Evolutionary conservation across 2,797 vertebrate genomes (phyloP).

Genomic region (Melanogrammus aeglefinus): DNA sequence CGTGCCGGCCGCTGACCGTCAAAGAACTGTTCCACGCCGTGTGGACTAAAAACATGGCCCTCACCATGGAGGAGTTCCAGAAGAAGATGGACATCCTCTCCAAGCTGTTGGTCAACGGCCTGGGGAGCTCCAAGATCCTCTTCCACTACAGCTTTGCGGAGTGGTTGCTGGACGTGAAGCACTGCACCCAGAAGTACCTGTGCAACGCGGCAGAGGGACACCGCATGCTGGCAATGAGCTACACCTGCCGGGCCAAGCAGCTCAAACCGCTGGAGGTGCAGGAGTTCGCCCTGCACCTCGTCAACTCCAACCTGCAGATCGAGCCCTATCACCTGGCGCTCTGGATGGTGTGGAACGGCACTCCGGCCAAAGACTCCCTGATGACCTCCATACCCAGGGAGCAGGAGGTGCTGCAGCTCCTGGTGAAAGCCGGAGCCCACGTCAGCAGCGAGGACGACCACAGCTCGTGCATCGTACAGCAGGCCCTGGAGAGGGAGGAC

Average conservation of each 20-base stretch:
- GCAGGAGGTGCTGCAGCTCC: conserved; percentile 93
- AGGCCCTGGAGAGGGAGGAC: conserved; percentile 94
- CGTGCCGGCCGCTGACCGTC: conserved; percentile 88
- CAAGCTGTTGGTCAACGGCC: conserved; percentile 90
- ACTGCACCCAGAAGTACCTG: conserved; percentile 97
- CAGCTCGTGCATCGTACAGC: conserved; percentile 89
- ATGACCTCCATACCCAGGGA: conserved; percentile 91
- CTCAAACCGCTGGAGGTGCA: conserved; percentile 90
- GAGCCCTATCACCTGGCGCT: conserved; percentile 91
- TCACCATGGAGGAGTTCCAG: conserved; percentile 96
- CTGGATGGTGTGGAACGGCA: conserved; percentile 99
- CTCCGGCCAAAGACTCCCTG: conserved; percentile 92
- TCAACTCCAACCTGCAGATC: conserved; percentile 91
- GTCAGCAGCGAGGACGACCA: conserved; percentile 92
- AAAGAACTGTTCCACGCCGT: conserved; percentile 92
- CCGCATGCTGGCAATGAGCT: conserved; percentile 97
- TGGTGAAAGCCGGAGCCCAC: conserved; percentile 95
- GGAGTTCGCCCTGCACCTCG: conserved; percentile 93
- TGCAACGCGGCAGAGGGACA: conserved; percentile 97
- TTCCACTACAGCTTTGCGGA: conserved; percentile 99
- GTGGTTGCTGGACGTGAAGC: conserved; percentile 98
- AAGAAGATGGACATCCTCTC: conserved; percentile 95
- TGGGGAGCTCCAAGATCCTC: conserved; percentile 89
- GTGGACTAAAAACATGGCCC: conserved; percentile 94
- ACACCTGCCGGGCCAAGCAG: conserved; percentile 90